Evolutionary conservation across 2,113 vertebrate species (phyloP).

Genomic region (Myiozetetes cayanensis): DNA sequence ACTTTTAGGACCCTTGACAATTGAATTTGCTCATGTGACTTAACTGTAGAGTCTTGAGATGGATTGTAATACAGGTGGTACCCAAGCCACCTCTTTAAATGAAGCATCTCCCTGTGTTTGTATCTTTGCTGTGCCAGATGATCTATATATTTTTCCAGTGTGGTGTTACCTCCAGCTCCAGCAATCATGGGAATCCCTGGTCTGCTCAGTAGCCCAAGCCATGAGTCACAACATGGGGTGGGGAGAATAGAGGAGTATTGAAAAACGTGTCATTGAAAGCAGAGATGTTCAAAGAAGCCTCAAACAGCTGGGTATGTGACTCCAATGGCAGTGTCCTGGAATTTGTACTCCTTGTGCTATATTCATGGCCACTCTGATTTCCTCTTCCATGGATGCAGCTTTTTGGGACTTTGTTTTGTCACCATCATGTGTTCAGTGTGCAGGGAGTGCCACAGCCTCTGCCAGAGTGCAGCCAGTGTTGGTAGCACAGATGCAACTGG

Average conservation of each 20-base stretch:
- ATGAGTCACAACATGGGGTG: background rate
- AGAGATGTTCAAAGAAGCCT: background rate
- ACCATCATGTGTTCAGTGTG: accelerated
- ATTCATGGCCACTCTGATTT: accelerated
- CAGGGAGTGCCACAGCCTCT: background rate
- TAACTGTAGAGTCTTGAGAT: accelerated
- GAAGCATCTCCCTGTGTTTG: background rate
- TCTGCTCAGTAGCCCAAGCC: background rate
- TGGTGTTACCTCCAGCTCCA: background rate
- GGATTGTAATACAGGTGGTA: background rate
- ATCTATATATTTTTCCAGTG: background rate
- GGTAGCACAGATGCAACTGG: background rate
- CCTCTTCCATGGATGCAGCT: background rate
- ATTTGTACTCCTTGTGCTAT: background rate
- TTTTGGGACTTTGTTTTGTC: background rate
- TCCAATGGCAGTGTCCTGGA: background rate
- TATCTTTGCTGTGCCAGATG: background rate
- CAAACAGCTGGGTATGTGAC: background rate
- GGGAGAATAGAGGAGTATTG: background rate
- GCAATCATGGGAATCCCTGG: background rate
- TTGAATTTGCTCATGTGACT: background rate
- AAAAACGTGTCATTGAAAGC: background rate
- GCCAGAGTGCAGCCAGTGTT: background rate
- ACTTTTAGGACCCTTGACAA: background rate
- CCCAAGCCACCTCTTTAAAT: background rate